Percentiles rank a stretch among this genome's conserved stretches.
phyloP scores from a whole-genome alignment of 2,888 invertebrate species.

The Penaeus monodon region DNA sequence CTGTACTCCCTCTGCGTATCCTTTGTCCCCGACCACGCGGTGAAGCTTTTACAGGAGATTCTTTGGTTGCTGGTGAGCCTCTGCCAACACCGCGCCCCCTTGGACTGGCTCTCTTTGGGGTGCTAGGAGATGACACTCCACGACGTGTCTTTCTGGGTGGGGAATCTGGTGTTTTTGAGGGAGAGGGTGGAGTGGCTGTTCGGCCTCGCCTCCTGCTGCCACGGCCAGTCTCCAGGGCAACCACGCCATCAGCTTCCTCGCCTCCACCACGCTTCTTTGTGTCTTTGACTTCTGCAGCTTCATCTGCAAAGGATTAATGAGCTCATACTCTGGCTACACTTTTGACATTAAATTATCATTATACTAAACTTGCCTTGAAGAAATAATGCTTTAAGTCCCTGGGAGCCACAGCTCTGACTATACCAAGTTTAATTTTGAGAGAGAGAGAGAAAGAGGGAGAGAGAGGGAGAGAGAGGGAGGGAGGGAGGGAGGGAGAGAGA shows the following conservation, averaged over 20 bases:
- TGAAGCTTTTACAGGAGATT: conserved; percentile 11
- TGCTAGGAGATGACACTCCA: conserved; percentile 18
- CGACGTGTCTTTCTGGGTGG: conserved; percentile 37
- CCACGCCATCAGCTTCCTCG: background rate
- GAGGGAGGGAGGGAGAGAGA: too few relatives aligned
- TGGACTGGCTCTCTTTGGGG: conserved; percentile 31
- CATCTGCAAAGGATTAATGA: conserved; percentile 10
- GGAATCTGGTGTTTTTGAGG: background rate
- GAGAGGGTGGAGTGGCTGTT: conserved; percentile 5
- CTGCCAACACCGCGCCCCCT: conserved; percentile 5
- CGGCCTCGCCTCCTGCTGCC: background rate
- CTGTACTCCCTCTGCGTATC: conserved; percentile 41
- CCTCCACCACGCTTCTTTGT: conserved; percentile 24
- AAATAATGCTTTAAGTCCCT: too few relatives aligned
- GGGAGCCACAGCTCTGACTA: too few relatives aligned
- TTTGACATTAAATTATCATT: too few relatives aligned
- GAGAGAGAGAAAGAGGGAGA: too few relatives aligned
- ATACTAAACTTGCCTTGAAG: too few relatives aligned
- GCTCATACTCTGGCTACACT: too few relatives aligned
- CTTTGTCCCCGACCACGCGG: conserved; percentile 26
- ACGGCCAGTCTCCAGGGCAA: background rate
- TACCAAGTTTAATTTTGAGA: too few relatives aligned
- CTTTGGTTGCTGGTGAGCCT: conserved; percentile 7
- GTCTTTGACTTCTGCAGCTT: conserved; percentile 8
- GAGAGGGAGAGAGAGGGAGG: too few relatives aligned